These are phyloP conservation scores for Enoplolaimus lenunculus DNA, from an alignment of 2,888 invertebrate genomes.

Conservation along the genomic window DNA sequence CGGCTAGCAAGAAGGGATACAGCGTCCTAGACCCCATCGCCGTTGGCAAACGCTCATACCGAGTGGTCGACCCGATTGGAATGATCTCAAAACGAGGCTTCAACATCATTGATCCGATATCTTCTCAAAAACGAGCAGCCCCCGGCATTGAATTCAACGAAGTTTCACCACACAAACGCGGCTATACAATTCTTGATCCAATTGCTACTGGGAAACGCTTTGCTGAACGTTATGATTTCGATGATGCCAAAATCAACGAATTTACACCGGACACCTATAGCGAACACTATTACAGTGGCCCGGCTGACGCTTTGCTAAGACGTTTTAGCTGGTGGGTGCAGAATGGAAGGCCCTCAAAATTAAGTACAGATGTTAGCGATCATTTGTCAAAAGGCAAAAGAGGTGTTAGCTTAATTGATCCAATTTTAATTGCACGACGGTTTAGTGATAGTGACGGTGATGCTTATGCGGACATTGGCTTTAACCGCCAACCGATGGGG, in stretches of 20 bases:
- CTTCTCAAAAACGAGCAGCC: not conserved
- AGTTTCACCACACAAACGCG: not conserved
- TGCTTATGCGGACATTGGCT: no score
- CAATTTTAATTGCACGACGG: not conserved
- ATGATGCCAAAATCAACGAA: no score
- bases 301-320: no score
- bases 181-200: not conserved
- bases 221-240: no score
- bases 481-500: no score
- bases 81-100: no score
- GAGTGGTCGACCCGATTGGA: not conserved
- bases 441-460: no score
- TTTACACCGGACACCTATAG: no score
- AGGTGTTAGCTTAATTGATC: not conserved
- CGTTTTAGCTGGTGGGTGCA: no score
- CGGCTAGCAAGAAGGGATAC: not conserved
- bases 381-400: not conserved
- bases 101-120: not conserved
- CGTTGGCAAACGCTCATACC: not conserved
- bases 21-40: not conserved
- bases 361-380: not conserved
- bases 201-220: not conserved
- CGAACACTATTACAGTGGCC: no score
- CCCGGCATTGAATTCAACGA: not conserved
- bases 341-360: no score